Percentiles rank a stretch among this genome's conserved stretches.
Conservation (phyloP, 2,888 invertebrate genomes). For the Epirrita christyi region DNA sequence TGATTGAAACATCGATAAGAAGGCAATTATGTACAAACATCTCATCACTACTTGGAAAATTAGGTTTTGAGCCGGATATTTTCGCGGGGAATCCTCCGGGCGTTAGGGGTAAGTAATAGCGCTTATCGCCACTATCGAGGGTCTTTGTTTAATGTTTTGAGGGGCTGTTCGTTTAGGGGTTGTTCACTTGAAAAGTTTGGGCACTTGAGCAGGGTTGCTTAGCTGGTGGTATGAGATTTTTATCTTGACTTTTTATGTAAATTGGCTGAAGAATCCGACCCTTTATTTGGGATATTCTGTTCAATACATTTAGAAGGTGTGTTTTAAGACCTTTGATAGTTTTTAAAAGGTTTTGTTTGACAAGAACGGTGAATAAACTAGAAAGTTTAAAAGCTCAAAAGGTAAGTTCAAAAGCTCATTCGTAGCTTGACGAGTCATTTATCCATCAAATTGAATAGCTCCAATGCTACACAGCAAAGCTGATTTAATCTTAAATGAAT, state of each 20-base stretch:
- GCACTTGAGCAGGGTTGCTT: slow-evolving; percentile 12
- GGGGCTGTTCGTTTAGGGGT: slow-evolving; percentile 26
- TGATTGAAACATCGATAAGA: slow-evolving; percentile 9
- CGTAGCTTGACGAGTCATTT: neutral
- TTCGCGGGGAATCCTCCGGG: slow-evolving; percentile 30
- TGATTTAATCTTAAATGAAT: slow-evolving; percentile 21
- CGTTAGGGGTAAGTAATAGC: slow-evolving; percentile 31
- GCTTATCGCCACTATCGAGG: slow-evolving; percentile 35
- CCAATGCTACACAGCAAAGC: slow-evolving; percentile 3
- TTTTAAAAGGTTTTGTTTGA: no score
- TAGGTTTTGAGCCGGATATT: slow-evolving; percentile 30
- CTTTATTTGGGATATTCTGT: no score
- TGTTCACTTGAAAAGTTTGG: slow-evolving; percentile 30
- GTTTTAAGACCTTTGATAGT: no score
- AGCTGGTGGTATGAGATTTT: neutral
- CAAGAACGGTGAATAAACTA: neutral
- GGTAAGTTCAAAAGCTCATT: neutral
- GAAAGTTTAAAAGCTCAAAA: no score
- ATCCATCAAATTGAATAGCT: neutral
- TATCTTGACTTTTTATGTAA: neutral
- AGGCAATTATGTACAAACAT: slow-evolving; percentile 26
- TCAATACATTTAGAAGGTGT: no score
- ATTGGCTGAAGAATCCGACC: no score
- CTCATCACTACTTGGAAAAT: slow-evolving; percentile 30
- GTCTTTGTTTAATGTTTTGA: slow-evolving; percentile 35